These are phyloP conservation scores for Pegoplata infirma DNA, from an alignment of 2,888 invertebrate genomes.

Conservation along the genomic window DNA sequence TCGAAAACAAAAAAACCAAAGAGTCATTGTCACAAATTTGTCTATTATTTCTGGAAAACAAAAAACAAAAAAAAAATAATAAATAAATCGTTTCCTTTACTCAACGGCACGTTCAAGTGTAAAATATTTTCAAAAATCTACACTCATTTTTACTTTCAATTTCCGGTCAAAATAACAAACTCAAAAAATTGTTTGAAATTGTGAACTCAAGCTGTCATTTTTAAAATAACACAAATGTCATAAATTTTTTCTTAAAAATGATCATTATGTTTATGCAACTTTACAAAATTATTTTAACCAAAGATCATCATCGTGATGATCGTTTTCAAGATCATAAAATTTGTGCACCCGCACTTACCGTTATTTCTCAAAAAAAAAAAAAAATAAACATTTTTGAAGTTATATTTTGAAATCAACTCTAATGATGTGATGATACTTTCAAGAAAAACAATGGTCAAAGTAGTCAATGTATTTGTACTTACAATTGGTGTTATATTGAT, in stretches of 20 bases:
- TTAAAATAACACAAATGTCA: neutral
- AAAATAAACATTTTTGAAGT: slow-evolving; percentile 10
- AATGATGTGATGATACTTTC: slow-evolving; percentile 19
- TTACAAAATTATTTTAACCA: neutral
- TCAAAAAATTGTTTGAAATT: neutral
- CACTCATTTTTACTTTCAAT: slow-evolving; percentile 5
- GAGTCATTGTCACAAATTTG: neutral
- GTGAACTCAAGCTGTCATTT: slow-evolving; percentile 34
- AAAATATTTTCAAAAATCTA: neutral
- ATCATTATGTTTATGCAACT: neutral
- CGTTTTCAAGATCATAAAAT: too few relatives aligned
- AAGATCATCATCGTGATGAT: neutral
- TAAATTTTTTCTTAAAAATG: slow-evolving; percentile 1
- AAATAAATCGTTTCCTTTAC: neutral
- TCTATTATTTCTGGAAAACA: neutral
- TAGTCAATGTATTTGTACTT: too few relatives aligned
- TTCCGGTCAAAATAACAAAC: slow-evolving; percentile 41
- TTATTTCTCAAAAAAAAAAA: slow-evolving; percentile 21
- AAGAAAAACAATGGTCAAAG: neutral
- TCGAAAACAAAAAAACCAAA: neutral
- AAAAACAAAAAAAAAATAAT: too few relatives aligned
- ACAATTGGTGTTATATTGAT: too few relatives aligned
- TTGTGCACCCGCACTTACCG: slow-evolving; percentile 35
- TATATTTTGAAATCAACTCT: slow-evolving; percentile 22
- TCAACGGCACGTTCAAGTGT: neutral